Evolutionary conservation across 1,140 invertebrate genomes (phyloP).

Genomic region (Ridgeia piscesae): DNA sequence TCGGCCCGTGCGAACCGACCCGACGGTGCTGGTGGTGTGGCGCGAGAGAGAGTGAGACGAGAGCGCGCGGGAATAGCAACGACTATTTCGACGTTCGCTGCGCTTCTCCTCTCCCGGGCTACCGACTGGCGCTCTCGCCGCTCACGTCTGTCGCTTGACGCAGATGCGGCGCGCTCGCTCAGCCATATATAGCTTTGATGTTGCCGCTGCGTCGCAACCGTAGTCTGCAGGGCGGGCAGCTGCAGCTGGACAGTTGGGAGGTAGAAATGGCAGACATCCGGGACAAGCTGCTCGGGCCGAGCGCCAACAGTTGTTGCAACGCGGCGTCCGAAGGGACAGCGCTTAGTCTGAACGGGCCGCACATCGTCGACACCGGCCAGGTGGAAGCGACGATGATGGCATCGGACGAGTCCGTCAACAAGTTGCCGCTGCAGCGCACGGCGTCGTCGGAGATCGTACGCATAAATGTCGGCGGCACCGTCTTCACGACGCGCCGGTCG

Average conservation of each 20-base stretch:
- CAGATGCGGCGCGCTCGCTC: background rate
- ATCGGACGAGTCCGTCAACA: background rate
- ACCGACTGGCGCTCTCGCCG: background rate
- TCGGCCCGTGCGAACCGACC: too few relatives aligned
- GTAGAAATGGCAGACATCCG: background rate
- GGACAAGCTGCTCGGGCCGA: conserved; percentile 13
- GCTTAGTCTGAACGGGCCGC: background rate
- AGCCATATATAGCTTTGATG: background rate
- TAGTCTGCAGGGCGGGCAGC: conserved; percentile 2
- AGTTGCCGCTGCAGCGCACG: background rate
- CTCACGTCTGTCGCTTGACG: background rate
- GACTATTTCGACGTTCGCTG: background rate
- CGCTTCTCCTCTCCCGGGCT: background rate
- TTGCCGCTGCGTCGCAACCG: conserved; percentile 2
- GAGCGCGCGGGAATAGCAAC: background rate
- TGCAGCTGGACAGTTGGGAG: background rate
- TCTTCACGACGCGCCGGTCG: conserved; percentile 15
- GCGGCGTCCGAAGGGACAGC: background rate
- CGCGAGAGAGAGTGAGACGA: background rate
- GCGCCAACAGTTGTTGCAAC: background rate
- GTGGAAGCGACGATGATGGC: background rate
- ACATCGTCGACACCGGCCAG: conserved; percentile 6
- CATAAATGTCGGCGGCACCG: conserved; percentile 20
- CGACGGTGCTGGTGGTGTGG: too few relatives aligned
- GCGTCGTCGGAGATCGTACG: conserved; percentile 8